A percentile compares a stretch with the other conserved stretches of the same genome.
These are phyloP conservation scores for Syngnathus acus DNA, from an alignment of 2,797 vertebrate genomes.

Conservation along the genomic window DNA sequence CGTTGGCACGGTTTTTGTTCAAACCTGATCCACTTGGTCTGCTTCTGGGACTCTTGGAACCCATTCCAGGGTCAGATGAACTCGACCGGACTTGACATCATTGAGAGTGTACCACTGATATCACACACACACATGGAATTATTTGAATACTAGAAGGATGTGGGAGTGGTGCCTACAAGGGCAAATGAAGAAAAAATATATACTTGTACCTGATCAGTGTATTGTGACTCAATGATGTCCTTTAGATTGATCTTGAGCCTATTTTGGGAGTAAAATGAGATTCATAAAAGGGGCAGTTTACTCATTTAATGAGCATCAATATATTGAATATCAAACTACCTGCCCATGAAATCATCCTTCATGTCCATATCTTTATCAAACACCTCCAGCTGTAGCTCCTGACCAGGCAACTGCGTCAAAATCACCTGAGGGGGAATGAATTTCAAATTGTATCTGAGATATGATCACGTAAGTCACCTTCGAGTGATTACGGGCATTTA, in stretches of 20 bases:
- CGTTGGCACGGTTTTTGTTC: not conserved
- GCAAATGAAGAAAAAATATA: not conserved
- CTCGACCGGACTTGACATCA: conserved; percentile 81
- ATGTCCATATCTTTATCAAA: conserved; percentile 88
- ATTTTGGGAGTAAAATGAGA: not conserved
- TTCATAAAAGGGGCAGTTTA: not conserved
- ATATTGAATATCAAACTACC: conserved; percentile 49
- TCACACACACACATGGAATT: not conserved
- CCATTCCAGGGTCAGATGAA: conserved; percentile 82
- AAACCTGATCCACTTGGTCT: conserved; percentile 77
- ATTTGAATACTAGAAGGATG: not conserved
- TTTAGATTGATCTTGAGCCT: conserved; percentile 79
- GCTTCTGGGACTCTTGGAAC: conserved; percentile 66
- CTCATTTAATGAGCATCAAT: not conserved
- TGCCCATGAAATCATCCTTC: conserved; percentile 91
- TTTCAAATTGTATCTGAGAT: not conserved
- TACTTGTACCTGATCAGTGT: conserved; percentile 76
- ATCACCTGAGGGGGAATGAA: conserved; percentile 68
- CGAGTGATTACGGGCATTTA: not conserved
- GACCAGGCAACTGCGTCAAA: conserved; percentile 79
- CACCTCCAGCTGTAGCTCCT: conserved; percentile 79
- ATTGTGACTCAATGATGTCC: conserved; percentile 72
- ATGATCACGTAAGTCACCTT: not conserved
- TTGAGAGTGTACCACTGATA: conserved; percentile 82
- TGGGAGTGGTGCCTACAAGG: not conserved